Conservation (phyloP, 1,140 invertebrate species). For the Episyrphus balteatus region DNA sequence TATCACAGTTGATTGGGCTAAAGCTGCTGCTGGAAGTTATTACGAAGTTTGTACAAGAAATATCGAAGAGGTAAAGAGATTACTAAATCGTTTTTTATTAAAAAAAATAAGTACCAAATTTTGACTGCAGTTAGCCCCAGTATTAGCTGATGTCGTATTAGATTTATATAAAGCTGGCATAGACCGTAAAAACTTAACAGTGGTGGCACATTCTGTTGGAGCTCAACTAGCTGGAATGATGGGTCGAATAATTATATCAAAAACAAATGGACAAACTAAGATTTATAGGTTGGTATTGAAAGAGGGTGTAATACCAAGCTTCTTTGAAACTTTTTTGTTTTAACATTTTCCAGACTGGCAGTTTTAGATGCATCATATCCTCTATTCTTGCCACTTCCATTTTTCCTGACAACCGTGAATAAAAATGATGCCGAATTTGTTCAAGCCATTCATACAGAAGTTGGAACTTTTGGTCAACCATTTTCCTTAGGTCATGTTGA, state of each 20-base stretch:
- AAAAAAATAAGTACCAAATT: neutral
- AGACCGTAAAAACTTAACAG: too few species aligned
- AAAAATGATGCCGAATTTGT: too few species aligned
- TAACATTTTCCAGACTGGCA: slow-evolving; percentile 37
- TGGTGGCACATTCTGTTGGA: too few species aligned
- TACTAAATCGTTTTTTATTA: neutral
- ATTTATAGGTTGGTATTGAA: too few species aligned
- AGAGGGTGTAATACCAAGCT: too few species aligned
- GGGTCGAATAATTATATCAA: too few species aligned
- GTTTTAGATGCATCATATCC: slow-evolving; percentile 45
- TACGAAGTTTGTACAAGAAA: slow-evolving; percentile 36
- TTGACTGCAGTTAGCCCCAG: slow-evolving; percentile 5
- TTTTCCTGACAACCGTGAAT: slow-evolving; percentile 42
- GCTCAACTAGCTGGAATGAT: too few species aligned
- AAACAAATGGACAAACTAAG: too few species aligned
- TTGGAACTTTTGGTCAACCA: slow-evolving; percentile 37
- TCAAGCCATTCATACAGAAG: too few species aligned
- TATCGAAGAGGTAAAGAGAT: slow-evolving; percentile 35
- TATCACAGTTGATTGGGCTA: slow-evolving; percentile 43
- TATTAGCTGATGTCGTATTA: neutral
- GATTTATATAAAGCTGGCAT: too few species aligned
- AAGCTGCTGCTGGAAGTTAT: slow-evolving; percentile 41
- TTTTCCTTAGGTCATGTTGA: slow-evolving; percentile 41
- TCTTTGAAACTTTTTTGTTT: too few species aligned
- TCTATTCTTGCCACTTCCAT: slow-evolving; percentile 43